Base-by-base conservation (phyloP, 2,888 invertebrate genomes). In the Drosophila infuscata region DNA sequence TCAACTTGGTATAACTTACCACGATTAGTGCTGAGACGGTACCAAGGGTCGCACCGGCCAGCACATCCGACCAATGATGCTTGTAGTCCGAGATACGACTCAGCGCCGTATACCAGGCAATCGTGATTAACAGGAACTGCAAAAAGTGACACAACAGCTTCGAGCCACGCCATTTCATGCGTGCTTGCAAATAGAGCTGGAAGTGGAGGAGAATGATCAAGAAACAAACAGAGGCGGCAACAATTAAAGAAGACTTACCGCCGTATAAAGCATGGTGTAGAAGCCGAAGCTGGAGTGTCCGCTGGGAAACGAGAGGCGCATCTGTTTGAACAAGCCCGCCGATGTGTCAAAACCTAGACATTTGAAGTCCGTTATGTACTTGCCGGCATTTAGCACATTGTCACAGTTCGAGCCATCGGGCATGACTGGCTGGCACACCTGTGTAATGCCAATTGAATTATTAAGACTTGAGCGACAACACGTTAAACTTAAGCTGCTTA, bases 21-120 rank as follows among this genome's bases (percentile, higher is more conserved):
- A 96, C 94, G 79, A 97, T 92, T 59, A 96, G 82, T 69, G 97
- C 96, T 61, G 94, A 94, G 30, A 95, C 88, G n/a, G 95, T 92
- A 12, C 97, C 97, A 75, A 97, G 95, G 38, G 94, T 86, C 76
- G 96, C 94, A 0, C 99, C 99, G 60, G 96, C 96, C 36, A 99
- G 94, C 3, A 99, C 99, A 93, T 99, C 99, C 89, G 97, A 98
- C 98, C 98, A 99, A 92, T 99, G 99, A 93, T 99, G 99, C 92
- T 99, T 99, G 94, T 99, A 98, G 94, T 99, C 97, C 1, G 98
- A 98, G 43, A 99, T 95, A 41, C 99, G 95, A 56, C 98, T 96
- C 94, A 99, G 95, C n/a, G 97, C 96, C 12, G 97, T 97, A 93
- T 95, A 97, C 95, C 97, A 96, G 36, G 98, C 96, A 92, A 97